These are phyloP conservation scores for Myiopsitta monachus DNA, from an alignment of 2,113 vertebrate genomes.

Conservation along the genomic window DNA sequence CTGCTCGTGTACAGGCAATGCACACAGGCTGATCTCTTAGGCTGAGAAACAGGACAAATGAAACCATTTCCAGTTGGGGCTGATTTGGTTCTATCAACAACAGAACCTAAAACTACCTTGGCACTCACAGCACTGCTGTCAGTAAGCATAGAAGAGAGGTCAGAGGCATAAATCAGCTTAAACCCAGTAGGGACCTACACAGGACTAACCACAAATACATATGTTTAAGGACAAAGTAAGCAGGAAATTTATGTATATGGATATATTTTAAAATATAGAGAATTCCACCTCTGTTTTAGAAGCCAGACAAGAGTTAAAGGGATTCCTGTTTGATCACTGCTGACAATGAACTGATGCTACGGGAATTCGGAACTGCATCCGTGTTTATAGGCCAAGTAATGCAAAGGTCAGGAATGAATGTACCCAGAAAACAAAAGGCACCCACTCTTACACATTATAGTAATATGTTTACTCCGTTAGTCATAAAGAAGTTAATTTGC, in stretches of 20 bases:
- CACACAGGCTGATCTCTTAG: background rate
- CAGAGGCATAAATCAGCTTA: background rate
- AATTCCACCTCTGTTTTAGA: background rate
- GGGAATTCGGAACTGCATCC: background rate
- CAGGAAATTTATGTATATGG: background rate
- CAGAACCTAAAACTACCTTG: background rate
- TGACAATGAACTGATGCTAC: background rate
- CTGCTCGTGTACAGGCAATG: background rate
- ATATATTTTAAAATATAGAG: fast-evolving
- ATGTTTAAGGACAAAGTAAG: background rate
- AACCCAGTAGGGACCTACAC: background rate
- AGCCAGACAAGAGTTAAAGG: background rate
- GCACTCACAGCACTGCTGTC: background rate
- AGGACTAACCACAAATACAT: background rate
- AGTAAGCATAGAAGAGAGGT: background rate
- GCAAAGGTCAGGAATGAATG: conserved; percentile 1
- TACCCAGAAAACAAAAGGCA: background rate
- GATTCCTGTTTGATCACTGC: background rate
- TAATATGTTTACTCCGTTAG: background rate
- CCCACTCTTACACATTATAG: background rate
- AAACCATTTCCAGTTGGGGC: background rate
- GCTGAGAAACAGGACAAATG: background rate
- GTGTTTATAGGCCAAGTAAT: background rate
- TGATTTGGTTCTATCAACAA: background rate
- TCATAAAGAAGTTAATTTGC: background rate